Evolutionary conservation across 2,888 invertebrate species (phyloP).

Genomic region (Caenorhabditis sinica): DNA sequence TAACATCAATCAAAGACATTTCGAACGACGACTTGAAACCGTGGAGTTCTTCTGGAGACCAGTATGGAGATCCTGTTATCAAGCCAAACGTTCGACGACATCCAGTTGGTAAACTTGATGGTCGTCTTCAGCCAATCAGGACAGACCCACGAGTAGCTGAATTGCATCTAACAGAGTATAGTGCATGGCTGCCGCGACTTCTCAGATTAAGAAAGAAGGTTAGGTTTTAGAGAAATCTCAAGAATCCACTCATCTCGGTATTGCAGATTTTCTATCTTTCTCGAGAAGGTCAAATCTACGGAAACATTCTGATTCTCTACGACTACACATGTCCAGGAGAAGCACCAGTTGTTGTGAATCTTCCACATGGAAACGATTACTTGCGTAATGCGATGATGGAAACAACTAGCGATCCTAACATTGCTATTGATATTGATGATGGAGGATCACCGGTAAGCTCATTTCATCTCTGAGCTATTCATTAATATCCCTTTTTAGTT

Average conservation of each 20-base stretch:
- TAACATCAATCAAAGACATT: slow-evolving; percentile 61
- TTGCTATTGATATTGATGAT: slow-evolving; percentile 44
- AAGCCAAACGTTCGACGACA: slow-evolving; percentile 74
- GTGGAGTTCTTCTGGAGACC: slow-evolving; percentile 68
- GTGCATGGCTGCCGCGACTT: slow-evolving; percentile 73
- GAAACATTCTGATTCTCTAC: slow-evolving; percentile 72
- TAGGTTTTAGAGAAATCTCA: not conserved
- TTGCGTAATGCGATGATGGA: slow-evolving; percentile 46
- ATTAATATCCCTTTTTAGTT: slow-evolving; percentile 48
- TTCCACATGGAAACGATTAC: slow-evolving; percentile 68
- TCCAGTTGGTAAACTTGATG: slow-evolving; percentile 61
- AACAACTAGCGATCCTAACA: slow-evolving; percentile 31
- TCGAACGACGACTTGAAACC: slow-evolving; percentile 73
- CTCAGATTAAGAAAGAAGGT: slow-evolving; percentile 72
- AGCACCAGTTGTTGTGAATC: slow-evolving; percentile 65
- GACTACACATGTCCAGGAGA: slow-evolving; percentile 71
- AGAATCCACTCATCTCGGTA: no score
- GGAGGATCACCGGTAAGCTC: not conserved
- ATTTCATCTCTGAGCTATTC: not conserved
- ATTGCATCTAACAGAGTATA: slow-evolving; percentile 74
- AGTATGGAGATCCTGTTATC: slow-evolving; percentile 67
- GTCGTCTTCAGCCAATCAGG: slow-evolving; percentile 63
- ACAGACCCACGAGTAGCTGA: slow-evolving; percentile 69
- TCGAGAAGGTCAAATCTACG: slow-evolving; percentile 69
- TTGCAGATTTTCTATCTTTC: slow-evolving; percentile 72